Conservation (phyloP, 1,140 invertebrate species). For the Macrosteles quadrilineatus region DNA sequence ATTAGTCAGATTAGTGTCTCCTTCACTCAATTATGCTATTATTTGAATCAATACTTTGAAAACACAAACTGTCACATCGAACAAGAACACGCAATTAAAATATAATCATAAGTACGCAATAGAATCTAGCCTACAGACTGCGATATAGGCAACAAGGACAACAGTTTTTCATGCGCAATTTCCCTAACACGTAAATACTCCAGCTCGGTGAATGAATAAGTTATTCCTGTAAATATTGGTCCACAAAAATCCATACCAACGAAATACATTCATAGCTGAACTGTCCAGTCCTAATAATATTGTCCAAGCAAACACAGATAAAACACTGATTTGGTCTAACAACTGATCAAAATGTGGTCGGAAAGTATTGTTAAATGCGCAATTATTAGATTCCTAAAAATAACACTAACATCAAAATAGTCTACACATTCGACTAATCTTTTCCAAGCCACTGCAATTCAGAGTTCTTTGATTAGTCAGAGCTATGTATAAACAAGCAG, state of each 20-base stretch:
- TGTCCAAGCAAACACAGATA: neutral
- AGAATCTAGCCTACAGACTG: slow-evolving; percentile 17
- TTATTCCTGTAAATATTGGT: slow-evolving; percentile 42
- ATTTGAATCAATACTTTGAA: too few species aligned
- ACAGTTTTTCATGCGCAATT: slow-evolving; percentile 53
- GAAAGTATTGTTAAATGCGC: slow-evolving; percentile 36
- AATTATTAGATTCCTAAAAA: slow-evolving; percentile 32
- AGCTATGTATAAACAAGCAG: neutral
- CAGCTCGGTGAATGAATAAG: slow-evolving; percentile 49
- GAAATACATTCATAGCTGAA: slow-evolving; percentile 29
- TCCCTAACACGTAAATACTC: slow-evolving; percentile 48
- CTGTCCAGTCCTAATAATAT: neutral
- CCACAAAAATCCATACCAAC: slow-evolving; percentile 35
- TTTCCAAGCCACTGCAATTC: neutral
- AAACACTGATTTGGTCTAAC: neutral
- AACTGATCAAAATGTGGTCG: slow-evolving; percentile 31
- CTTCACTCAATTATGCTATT: too few species aligned
- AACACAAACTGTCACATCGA: too few species aligned
- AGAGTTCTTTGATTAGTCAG: neutral
- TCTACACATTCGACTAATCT: slow-evolving; percentile 8
- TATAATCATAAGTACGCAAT: slow-evolving; percentile 2
- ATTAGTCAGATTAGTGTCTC: too few species aligned
- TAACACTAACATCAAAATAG: slow-evolving; percentile 38
- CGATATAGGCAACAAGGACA: slow-evolving; percentile 49
- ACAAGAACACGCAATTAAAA: neutral